Evolutionary conservation across 1,140 invertebrate species (phyloP).

Genomic region (Trichogramma pretiosum): DNA sequence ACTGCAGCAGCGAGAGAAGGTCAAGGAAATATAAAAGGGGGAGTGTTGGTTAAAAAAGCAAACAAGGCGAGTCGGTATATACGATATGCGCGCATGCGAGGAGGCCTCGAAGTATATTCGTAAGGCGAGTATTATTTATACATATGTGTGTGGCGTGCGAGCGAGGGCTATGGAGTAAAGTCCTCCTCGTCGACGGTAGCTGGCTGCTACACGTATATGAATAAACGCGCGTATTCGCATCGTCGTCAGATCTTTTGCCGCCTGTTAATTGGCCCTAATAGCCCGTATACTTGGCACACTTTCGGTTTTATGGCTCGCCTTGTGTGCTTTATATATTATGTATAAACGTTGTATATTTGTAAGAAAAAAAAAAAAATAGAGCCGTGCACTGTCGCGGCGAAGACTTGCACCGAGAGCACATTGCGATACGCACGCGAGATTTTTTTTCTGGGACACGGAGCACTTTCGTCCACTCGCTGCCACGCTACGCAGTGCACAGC

Average conservation of each 20-base stretch:
- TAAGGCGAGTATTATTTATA: too few relatives aligned
- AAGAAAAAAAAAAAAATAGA: conserved; percentile 16
- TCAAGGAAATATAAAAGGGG: too few relatives aligned
- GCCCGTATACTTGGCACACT: conserved; percentile 33
- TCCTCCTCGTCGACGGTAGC: neutral
- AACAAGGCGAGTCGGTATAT: too few relatives aligned
- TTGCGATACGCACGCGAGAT: too few relatives aligned
- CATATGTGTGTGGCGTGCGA: neutral
- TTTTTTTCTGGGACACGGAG: too few relatives aligned
- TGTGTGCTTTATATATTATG: conserved; percentile 5
- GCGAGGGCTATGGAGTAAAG: neutral
- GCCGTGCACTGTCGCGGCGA: conserved; percentile 14
- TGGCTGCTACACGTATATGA: too few relatives aligned
- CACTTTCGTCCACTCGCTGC: conserved; percentile 14
- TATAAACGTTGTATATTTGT: neutral
- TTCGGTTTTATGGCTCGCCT: too few relatives aligned
- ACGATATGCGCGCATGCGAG: too few relatives aligned
- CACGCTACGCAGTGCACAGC: too few relatives aligned
- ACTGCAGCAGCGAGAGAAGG: too few relatives aligned
- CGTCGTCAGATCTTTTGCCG: conserved; percentile 28
- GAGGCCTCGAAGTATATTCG: too few relatives aligned
- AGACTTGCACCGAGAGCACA: neutral
- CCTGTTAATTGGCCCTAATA: conserved; percentile 36
- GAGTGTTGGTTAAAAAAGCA: too few relatives aligned
- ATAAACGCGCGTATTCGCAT: neutral